A percentile compares a stretch with the other conserved stretches of the same genome.
Evolutionary conservation across 2,113 vertebrate genomes (phyloP).

Genomic region (Mystacornis crossleyi): DNA sequence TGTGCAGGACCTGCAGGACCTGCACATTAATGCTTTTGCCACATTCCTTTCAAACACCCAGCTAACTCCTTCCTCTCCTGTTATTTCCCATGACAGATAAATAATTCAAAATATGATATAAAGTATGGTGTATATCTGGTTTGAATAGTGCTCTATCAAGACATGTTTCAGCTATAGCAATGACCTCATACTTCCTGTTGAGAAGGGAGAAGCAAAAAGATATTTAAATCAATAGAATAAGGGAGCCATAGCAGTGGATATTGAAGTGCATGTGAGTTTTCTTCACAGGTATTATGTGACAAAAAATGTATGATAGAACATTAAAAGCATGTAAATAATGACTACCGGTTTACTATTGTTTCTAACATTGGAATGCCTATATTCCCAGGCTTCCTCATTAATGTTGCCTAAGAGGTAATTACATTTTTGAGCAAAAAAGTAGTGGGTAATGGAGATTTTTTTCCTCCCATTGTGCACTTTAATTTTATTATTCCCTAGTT

Average conservation of each 20-base stretch:
- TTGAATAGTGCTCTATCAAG: slow-evolving; percentile 58
- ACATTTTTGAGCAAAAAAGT: not conserved
- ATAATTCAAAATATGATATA: slow-evolving; percentile 75
- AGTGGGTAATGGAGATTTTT: not conserved
- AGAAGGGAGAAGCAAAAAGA: slow-evolving; percentile 56
- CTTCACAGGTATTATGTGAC: not conserved
- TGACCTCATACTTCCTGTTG: slow-evolving; percentile 78
- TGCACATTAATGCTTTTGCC: slow-evolving; percentile 29
- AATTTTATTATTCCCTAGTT: slow-evolving; percentile 35
- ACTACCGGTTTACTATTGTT: not conserved
- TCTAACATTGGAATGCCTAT: not conserved
- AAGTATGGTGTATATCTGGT: slow-evolving; percentile 45
- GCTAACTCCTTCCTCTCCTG: slow-evolving; percentile 58
- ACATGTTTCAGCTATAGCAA: slow-evolving; percentile 30
- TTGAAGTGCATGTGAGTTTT: not conserved
- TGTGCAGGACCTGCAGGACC: slow-evolving; percentile 38
- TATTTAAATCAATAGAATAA: slow-evolving; percentile 71
- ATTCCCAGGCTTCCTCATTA: slow-evolving; percentile 23
- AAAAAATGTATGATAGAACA: not conserved
- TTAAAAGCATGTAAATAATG: not conserved
- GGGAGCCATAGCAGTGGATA: slow-evolving; percentile 31
- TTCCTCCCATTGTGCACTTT: not conserved
- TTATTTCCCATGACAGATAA: slow-evolving; percentile 72
- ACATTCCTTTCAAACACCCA: slow-evolving; percentile 56
- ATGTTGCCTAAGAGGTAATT: slow-evolving; percentile 1